A percentile compares a stretch with the other conserved stretches of the same genome.
Conservation (phyloP, 2,797 vertebrate species). For the Rhodeus uyekii region DNA sequence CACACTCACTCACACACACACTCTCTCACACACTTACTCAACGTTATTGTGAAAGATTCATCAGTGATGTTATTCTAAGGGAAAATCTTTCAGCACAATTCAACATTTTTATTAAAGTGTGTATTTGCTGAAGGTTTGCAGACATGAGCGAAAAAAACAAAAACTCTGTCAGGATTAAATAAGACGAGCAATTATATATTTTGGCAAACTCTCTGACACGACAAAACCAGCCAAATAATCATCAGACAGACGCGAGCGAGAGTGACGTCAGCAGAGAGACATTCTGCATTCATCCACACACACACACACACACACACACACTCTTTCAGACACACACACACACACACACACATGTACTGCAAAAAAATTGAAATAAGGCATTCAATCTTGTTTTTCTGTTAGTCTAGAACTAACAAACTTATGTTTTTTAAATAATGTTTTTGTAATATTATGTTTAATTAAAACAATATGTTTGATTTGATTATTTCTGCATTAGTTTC, state of each 20-base stretch:
- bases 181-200: not conserved
- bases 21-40: not conserved
- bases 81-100: not conserved
- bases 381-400: too few species aligned
- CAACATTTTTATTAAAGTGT: not conserved
- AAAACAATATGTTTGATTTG: too few species aligned
- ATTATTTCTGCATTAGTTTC: too few species aligned
- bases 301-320: not conserved
- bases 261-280: not conserved
- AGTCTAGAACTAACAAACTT: too few species aligned
- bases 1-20: too few species aligned
- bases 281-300: not conserved
- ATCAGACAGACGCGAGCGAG: not conserved
- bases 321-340: too few species aligned
- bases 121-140: not conserved
- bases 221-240: not conserved
- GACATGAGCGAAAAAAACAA: not conserved
- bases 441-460: too few species aligned
- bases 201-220: constrained; percentile 3
- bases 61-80: not conserved
- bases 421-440: too few species aligned
- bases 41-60: not conserved
- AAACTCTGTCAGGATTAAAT: not conserved
- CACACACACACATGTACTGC: too few species aligned
- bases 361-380: too few species aligned